Conservation (phyloP, 2,888 invertebrate species). For the Hydrotaea cyrtoneurina region DNA sequence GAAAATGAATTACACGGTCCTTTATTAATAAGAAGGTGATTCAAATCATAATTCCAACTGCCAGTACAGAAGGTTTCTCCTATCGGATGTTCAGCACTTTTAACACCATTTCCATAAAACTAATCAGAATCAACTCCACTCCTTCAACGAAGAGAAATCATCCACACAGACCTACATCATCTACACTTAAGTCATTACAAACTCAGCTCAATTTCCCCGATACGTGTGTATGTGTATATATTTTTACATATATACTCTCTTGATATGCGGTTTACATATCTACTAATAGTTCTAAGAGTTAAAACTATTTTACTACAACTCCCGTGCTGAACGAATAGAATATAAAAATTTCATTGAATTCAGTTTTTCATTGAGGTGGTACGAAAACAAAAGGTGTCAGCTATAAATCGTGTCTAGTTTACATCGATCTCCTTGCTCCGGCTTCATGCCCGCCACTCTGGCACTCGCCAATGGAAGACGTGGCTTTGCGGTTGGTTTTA, state of each 20-base stretch:
- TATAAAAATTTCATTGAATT: constrained; percentile 47
- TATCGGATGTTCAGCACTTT: not conserved
- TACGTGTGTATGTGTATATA: not conserved
- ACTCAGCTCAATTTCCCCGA: not conserved
- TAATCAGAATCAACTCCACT: constrained; percentile 14
- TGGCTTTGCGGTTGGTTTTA: not conserved
- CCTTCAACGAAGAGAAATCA: not conserved
- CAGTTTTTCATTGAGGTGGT: constrained; percentile 51
- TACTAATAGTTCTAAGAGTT: not conserved
- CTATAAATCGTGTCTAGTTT: constrained; percentile 69
- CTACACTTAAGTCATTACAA: not conserved
- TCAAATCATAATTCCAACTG: too few species aligned
- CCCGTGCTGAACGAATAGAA: constrained; percentile 12
- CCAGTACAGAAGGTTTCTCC: not conserved
- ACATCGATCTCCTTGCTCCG: constrained; percentile 13
- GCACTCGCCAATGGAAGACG: constrained; percentile 17
- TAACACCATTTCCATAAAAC: not conserved
- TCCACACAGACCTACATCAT: not conserved
- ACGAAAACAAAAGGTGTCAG: constrained; percentile 68
- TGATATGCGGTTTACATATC: constrained; percentile 19
- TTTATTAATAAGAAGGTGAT: too few species aligned
- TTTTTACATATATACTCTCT: not conserved
- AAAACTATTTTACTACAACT: constrained; percentile 36
- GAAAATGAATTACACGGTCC: too few species aligned
- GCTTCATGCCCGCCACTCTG: not conserved